phyloP scores from a whole-genome alignment of 2,888 invertebrate species.

The Ormyrus labotus region DNA sequence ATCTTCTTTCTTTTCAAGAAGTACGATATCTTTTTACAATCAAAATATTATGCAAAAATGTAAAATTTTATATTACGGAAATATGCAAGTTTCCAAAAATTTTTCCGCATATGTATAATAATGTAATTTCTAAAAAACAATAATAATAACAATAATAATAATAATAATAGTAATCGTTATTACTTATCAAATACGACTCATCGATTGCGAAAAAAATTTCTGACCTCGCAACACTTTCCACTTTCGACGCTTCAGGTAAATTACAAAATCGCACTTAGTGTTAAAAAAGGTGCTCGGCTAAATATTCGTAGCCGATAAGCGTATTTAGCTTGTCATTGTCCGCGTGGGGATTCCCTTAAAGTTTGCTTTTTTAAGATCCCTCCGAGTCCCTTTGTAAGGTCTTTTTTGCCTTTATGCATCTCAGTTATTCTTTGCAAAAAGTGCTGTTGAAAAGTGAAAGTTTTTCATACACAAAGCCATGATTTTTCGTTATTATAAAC shows the following conservation, averaged over 20 bases:
- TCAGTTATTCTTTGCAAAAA: constrained; percentile 30
- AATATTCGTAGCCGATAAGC: constrained; percentile 70
- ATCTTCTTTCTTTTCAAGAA: not conserved
- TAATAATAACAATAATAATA: constrained; percentile 14
- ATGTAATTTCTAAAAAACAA: constrained; percentile 25
- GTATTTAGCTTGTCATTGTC: constrained; percentile 70
- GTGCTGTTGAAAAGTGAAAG: constrained; percentile 67
- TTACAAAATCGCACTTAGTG: constrained; percentile 71
- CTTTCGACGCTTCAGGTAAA: constrained; percentile 45
- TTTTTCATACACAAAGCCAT: constrained; percentile 59
- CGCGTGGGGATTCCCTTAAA: constrained; percentile 43
- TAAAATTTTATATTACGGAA: constrained; percentile 2
- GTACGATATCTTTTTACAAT: not conserved
- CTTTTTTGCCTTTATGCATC: not conserved
- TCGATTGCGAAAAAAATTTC: constrained; percentile 44
- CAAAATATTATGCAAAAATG: not conserved
- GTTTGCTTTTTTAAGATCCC: constrained; percentile 47
- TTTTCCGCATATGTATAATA: constrained; percentile 5
- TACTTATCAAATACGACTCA: constrained; percentile 41
- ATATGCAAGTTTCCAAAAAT: constrained; percentile 36
- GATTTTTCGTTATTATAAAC: constrained; percentile 2
- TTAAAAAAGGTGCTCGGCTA: constrained; percentile 62
- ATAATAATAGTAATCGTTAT: constrained; percentile 32
- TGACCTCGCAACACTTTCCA: constrained; percentile 33
- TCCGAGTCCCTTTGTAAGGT: constrained; percentile 17